Evolutionary conservation across 2,888 invertebrate species (phyloP).

Genomic region (Portevinia maculata): DNA sequence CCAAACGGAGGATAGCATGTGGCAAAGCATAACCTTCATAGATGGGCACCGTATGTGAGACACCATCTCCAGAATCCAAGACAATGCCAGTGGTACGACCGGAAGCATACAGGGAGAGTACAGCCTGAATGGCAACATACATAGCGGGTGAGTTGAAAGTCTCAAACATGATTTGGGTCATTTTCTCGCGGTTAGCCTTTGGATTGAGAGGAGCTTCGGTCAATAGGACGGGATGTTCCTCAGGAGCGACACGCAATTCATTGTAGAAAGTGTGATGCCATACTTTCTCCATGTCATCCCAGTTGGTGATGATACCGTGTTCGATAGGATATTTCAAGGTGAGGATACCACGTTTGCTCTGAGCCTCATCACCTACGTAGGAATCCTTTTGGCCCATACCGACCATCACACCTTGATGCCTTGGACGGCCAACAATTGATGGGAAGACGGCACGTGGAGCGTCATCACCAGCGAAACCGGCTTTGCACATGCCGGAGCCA

Average conservation of each 20-base stretch:
- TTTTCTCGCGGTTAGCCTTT: conserved; percentile 95
- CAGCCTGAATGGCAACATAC: conserved; percentile 97
- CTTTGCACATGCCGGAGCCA: conserved; percentile 99
- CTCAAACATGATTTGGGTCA: conserved; percentile 97
- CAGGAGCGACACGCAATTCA: conserved; percentile 97
- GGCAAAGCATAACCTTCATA: conserved; percentile 97
- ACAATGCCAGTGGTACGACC: conserved; percentile 99
- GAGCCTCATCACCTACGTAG: conserved; percentile 98
- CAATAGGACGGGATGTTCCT: conserved; percentile 94
- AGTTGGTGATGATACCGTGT: conserved; percentile 98
- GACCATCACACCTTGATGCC: conserved; percentile 98
- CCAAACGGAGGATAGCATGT: conserved; percentile 96
- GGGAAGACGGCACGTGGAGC: conserved; percentile 96
- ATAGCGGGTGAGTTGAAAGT: conserved; percentile 97
- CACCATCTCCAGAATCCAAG: conserved; percentile 97
- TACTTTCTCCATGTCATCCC: conserved; percentile 99
- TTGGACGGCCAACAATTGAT: conserved; percentile 96
- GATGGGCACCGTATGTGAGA: conserved; percentile 97
- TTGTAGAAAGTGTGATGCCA: conserved; percentile 99
- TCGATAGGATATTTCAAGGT: conserved; percentile 98
- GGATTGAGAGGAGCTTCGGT: conserved; percentile 95
- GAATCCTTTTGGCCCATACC: conserved; percentile 99
- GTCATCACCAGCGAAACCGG: conserved; percentile 98
- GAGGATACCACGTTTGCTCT: conserved; percentile 97
- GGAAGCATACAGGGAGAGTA: conserved; percentile 95